A percentile compares a stretch with the other conserved stretches of the same genome.
phyloP scores from a whole-genome alignment of 1,140 invertebrate genomes.

The Glossosoma conforme region DNA sequence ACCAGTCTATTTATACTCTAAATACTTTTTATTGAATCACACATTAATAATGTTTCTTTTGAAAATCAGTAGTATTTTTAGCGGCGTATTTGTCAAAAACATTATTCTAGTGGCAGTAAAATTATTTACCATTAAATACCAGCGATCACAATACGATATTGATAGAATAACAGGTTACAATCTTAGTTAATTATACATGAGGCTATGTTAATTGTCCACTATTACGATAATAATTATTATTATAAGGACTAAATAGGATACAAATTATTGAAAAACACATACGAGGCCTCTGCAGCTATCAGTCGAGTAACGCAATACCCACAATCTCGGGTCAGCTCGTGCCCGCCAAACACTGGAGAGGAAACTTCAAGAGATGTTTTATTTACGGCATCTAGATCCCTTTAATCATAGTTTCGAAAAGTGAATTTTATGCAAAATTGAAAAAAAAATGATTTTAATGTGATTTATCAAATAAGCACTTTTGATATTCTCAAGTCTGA shows the following conservation, averaged over 20 bases:
- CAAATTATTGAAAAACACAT: constrained; percentile 18
- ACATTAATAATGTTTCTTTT: constrained; percentile 6
- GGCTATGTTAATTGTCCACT: constrained; percentile 21
- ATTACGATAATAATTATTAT: too few species aligned
- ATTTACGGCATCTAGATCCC: background rate
- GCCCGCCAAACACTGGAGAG: too few species aligned
- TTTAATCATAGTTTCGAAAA: background rate
- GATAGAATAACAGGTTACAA: constrained; percentile 28
- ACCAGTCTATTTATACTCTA: background rate
- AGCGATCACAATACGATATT: constrained; percentile 25
- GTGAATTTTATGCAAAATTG: background rate
- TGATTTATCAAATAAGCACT: too few species aligned
- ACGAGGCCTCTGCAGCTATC: constrained; percentile 21
- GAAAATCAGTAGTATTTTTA: constrained; percentile 7
- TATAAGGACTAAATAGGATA: constrained; percentile 28
- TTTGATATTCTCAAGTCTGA: too few species aligned
- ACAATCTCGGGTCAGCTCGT: too few species aligned
- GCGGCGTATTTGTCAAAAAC: constrained; percentile 17
- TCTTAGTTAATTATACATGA: constrained; percentile 15
- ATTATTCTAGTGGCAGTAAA: constrained; percentile 32
- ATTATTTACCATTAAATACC: constrained; percentile 28
- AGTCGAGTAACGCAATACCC: too few species aligned
- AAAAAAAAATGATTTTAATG: background rate
- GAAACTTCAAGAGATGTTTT: background rate
- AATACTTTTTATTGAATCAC: constrained; percentile 11